These are phyloP conservation scores for Scaptomyza graminum DNA, from an alignment of 1,140 invertebrate genomes.

Conservation along the genomic window DNA sequence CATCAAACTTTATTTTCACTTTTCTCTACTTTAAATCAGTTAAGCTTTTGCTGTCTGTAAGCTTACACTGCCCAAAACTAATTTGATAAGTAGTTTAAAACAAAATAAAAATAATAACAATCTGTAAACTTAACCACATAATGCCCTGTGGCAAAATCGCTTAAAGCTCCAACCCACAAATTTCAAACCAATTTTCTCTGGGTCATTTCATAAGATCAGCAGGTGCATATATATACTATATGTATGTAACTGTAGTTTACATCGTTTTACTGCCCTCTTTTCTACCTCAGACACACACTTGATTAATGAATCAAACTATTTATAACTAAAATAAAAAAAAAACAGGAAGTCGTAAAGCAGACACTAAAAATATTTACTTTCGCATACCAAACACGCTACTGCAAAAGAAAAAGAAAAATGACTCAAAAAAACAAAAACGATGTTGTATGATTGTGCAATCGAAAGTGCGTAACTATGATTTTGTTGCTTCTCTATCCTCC, in stretches of 20 bases:
- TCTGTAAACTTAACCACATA: slow-evolving; percentile 6
- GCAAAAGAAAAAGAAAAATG: slow-evolving; percentile 22
- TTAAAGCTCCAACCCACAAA: slow-evolving; percentile 2
- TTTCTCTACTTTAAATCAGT: slow-evolving; percentile 2
- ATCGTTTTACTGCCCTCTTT: slow-evolving; percentile 10
- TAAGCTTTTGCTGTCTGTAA: background rate
- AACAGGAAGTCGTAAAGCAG: slow-evolving; percentile 53
- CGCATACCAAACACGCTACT: slow-evolving; percentile 52
- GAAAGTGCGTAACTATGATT: slow-evolving; percentile 71
- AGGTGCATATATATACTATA: slow-evolving; percentile 35
- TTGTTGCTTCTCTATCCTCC: slow-evolving; percentile 13
- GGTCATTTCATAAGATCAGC: slow-evolving; percentile 48
- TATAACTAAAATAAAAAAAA: slow-evolving; percentile 49
- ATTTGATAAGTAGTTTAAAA: slow-evolving; percentile 16
- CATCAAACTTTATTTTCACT: background rate
- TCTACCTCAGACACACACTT: slow-evolving; percentile 36
- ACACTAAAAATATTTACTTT: slow-evolving; percentile 71
- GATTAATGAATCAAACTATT: slow-evolving; percentile 68
- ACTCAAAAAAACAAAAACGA: slow-evolving; percentile 34
- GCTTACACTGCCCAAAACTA: slow-evolving; percentile 3
- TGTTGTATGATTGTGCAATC: slow-evolving; percentile 61
- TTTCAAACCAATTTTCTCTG: slow-evolving; percentile 18
- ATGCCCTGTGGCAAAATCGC: slow-evolving; percentile 4
- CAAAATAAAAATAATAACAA: background rate
- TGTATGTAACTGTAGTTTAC: slow-evolving; percentile 1